Evolutionary conservation across 2,797 vertebrate species (phyloP), one percentile per base, ranked within the genome.

Genomic region (Microhierax caerulescens): DNA sequence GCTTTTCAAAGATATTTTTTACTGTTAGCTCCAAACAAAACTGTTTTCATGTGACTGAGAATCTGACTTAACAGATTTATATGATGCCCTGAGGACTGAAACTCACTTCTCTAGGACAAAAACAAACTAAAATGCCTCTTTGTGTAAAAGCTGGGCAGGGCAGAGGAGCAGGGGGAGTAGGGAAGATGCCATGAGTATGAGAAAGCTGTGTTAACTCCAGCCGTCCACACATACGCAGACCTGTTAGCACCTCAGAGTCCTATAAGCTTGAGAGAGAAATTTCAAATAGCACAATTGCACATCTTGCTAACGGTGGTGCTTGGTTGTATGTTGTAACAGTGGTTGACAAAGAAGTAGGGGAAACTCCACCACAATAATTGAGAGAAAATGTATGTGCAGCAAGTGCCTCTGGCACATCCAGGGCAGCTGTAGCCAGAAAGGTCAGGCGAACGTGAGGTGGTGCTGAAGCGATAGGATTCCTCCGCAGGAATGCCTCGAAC

Each of bases 301-400:
- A 54, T 95, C 86, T 95, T 56, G 56, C 68, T 92, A 89, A 92
- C 30, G 34, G 50, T 77, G 78, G 60, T 69, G 75, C 83, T 87
- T 0, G 3, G 60, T 28, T 82, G 32, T 74, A 2, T 97, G 95
- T 97, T 96, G 95, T 95, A 97, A 97, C 72, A 68, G 70, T 16
- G 67, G 79, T 97, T 97, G 90, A 80, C 94, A 96, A 97, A 97
- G 93, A 94, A 34, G 56, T 77, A 51, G 68, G 94, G 90, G 94
- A 92, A 97, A 76, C 77, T 74, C 41, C 60, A 61, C 74, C 64
- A 68, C 81, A 64, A 28, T 32, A 50, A 41, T 63, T 54, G 32
- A 70, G 53, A 82, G 45, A 89, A 92, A 93, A 64, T 1, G 2
- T 20, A 15, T 37, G 48, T 64, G 72, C 14, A 19, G 69, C 59